Conservation (phyloP, 2,888 invertebrate genomes). For the Sepioteuthis lessoniana region DNA sequence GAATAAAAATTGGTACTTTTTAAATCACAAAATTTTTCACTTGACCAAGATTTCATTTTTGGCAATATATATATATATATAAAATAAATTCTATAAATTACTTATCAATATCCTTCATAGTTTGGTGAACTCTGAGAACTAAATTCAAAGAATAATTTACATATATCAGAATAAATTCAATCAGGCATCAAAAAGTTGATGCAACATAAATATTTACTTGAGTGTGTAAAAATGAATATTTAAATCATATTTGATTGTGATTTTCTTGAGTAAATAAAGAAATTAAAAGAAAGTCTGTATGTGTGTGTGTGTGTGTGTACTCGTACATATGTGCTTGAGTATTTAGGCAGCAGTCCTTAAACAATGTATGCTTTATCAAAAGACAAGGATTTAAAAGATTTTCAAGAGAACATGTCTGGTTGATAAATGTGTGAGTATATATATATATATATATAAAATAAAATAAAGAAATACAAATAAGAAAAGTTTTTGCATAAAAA, state of each 20-base stretch:
- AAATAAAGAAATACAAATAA: no score
- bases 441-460: no score
- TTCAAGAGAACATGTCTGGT: no score
- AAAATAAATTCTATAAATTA: not conserved
- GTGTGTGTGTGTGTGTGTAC: no score
- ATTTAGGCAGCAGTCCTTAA: no score
- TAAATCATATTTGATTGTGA: not conserved
- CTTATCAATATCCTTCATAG: not conserved
- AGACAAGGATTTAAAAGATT: no score
- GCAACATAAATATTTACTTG: not conserved
- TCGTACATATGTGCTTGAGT: no score
- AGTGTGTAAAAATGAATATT: not conserved
- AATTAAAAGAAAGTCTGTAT: not conserved
- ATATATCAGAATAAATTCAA: not conserved
- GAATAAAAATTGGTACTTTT: not conserved
- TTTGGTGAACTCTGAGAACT: not conserved
- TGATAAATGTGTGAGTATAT: no score
- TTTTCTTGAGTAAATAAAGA: not conserved
- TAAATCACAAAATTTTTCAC: not conserved
- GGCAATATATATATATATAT: not conserved
- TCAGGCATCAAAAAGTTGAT: not conserved
- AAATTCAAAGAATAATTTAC: not conserved
- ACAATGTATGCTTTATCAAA: no score
- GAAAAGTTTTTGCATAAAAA: no score
- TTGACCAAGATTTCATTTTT: not conserved